A percentile compares a stretch with the other conserved stretches of the same genome.
These are phyloP conservation scores for Danaus melanippus DNA, from an alignment of 1,140 invertebrate species.

Conservation along the genomic window DNA sequence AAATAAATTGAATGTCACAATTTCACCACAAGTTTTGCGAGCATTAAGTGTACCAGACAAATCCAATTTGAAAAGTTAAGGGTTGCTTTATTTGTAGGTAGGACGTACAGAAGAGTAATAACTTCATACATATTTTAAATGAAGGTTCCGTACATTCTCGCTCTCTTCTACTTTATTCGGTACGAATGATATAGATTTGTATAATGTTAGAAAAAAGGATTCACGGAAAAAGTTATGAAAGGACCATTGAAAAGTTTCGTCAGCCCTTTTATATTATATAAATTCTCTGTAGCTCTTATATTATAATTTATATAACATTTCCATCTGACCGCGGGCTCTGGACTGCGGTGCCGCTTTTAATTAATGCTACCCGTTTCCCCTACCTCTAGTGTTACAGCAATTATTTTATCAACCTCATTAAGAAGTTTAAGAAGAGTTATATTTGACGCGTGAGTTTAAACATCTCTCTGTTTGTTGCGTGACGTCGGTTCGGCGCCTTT, in stretches of 20 bases:
- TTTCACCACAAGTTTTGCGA: constrained; percentile 19
- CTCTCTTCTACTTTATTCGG: constrained; percentile 55
- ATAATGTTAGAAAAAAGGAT: constrained; percentile 60
- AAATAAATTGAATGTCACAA: constrained; percentile 27
- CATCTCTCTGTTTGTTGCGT: constrained; percentile 26
- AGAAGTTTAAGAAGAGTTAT: constrained; percentile 58
- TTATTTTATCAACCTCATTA: constrained; percentile 66
- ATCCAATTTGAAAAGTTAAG: constrained; percentile 30
- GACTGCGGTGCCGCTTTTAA: constrained; percentile 54
- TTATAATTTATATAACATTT: constrained; percentile 66
- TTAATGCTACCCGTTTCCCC: constrained; percentile 51
- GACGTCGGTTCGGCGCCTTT: constrained; percentile 13
- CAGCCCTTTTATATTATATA: constrained; percentile 50
- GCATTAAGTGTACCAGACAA: constrained; percentile 24
- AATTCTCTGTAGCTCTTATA: constrained; percentile 42
- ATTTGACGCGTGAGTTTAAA: constrained; percentile 35
- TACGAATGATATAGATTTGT: constrained; percentile 61
- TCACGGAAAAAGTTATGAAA: constrained; percentile 53
- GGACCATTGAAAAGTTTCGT: constrained; percentile 54
- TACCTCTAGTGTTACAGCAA: constrained; percentile 66
- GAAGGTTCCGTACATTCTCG: constrained; percentile 30
- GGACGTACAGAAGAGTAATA: constrained; percentile 24
- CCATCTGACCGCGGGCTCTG: constrained; percentile 43
- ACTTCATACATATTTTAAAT: constrained; percentile 63
- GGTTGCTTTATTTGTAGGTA: constrained; percentile 30